Evolutionary conservation across 2,888 invertebrate genomes (phyloP).

Genomic region (Cryptosula pallasiana): DNA sequence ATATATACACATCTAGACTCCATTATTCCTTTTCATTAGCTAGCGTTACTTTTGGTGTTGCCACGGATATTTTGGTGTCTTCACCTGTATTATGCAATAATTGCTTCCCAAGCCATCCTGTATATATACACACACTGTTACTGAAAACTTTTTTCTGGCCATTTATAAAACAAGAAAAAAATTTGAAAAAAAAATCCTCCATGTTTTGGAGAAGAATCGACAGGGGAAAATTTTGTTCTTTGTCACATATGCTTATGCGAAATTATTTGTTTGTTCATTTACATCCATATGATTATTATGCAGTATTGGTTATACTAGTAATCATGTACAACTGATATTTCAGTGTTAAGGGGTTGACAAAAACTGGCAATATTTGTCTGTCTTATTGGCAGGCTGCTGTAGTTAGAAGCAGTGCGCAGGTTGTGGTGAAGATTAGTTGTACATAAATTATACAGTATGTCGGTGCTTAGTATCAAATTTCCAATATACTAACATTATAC

Average conservation of each 20-base stretch:
- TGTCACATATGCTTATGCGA: slow-evolving; percentile 8
- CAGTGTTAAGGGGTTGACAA: not conserved
- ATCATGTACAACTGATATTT: slow-evolving; percentile 23
- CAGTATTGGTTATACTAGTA: slow-evolving; percentile 24
- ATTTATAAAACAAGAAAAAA: not conserved
- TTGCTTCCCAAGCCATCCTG: slow-evolving; percentile 24
- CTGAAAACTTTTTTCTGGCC: not conserved
- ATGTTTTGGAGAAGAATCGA: slow-evolving; percentile 14
- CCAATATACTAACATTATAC: slow-evolving; percentile 16
- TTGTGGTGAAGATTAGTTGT: slow-evolving; percentile 15
- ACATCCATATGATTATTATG: slow-evolving; percentile 23
- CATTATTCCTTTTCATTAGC: not conserved
- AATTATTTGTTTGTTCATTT: slow-evolving; percentile 20
- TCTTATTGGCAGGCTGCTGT: not conserved
- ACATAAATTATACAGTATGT: slow-evolving; percentile 23
- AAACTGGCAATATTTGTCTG: not conserved
- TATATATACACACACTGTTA: not conserved
- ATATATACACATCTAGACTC: not conserved
- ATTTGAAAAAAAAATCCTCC: slow-evolving; percentile 9
- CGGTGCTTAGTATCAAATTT: slow-evolving; percentile 23
- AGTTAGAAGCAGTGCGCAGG: not conserved
- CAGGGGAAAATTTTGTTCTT: not conserved
- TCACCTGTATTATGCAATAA: slow-evolving; percentile 13
- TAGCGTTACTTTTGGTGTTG: not conserved
- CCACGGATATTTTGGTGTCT: not conserved